A percentile compares a stretch with the other conserved stretches of the same genome.
Evolutionary conservation across 2,113 vertebrate genomes (phyloP).

Genomic region (Sphyrna mokarran): DNA sequence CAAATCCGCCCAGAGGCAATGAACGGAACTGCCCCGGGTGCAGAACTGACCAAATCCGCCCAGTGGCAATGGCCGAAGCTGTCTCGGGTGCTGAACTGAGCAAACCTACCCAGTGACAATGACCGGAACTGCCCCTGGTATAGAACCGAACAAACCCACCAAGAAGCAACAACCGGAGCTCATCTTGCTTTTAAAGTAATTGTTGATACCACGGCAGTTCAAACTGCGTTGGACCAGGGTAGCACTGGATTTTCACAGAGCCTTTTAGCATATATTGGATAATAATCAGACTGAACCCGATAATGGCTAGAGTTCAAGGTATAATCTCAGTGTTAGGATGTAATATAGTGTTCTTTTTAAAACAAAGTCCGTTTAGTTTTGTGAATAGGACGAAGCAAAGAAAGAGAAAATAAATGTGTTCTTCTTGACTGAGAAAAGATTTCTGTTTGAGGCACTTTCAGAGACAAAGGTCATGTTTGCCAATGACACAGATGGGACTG

Average conservation of each 20-base stretch:
- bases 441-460: neutral
- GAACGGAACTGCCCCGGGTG: neutral
- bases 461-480: neutral
- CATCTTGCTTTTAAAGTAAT: neutral
- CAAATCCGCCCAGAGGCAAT: neutral
- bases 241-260: neutral
- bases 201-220: neutral
- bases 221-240: neutral
- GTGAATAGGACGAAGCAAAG: neutral
- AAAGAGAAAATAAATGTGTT: neutral
- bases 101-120: neutral
- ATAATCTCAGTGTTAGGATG: neutral
- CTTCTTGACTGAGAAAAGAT: neutral
- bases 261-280: neutral
- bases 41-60: too few relatives aligned
- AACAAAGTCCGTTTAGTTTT: neutral
- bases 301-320: neutral
- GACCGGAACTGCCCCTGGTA: neutral
- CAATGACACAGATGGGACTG: neutral
- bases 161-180: neutral
- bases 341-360: neutral
- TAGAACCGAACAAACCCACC: too few relatives aligned
- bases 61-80: neutral
- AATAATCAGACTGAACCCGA: neutral
- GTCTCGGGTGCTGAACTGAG: slow-evolving; percentile 35